Percentiles rank a stretch among this genome's conserved stretches.
Conservation (phyloP, 2,113 vertebrate species). For the Anoura caudifer region DNA sequence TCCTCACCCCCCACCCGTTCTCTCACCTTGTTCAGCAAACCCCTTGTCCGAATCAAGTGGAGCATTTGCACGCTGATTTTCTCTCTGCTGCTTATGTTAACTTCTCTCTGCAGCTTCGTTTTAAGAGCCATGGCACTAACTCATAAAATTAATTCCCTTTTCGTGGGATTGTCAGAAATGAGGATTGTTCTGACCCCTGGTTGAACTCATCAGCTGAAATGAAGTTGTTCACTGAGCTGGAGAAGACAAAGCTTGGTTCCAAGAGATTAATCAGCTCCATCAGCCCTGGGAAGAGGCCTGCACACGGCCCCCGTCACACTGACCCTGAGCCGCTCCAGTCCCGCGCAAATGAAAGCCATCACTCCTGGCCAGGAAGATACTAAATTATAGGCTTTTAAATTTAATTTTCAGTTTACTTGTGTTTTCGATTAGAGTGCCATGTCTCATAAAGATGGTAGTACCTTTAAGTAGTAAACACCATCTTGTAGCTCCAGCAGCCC, state of each 20-base stretch:
- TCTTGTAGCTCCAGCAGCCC: conserved; percentile 39
- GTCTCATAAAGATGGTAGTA: conserved; percentile 87
- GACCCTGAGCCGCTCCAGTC: conserved; percentile 86
- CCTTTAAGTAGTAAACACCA: conserved; percentile 80
- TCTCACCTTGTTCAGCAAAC: conserved; percentile 23
- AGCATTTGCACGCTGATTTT: neutral
- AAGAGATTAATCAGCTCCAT: conserved; percentile 94
- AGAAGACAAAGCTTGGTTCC: conserved; percentile 96
- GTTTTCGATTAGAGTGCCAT: conserved; percentile 88
- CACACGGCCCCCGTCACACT: conserved; percentile 85
- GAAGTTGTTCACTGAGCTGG: conserved; percentile 99
- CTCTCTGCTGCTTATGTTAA: conserved; percentile 62
- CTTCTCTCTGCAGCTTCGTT: conserved; percentile 78
- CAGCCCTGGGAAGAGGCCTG: conserved; percentile 81
- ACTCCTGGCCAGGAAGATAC: conserved; percentile 87
- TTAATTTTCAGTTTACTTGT: conserved; percentile 90
- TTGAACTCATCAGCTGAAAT: conserved; percentile 99
- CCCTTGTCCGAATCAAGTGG: neutral
- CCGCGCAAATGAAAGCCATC: conserved; percentile 88
- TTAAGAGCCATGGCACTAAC: conserved; percentile 80
- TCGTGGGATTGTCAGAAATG: conserved; percentile 94
- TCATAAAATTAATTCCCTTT: conserved; percentile 96
- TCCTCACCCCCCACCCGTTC: neutral
- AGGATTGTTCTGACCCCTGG: conserved; percentile 94
- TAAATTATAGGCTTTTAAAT: conserved; percentile 92